A percentile compares a stretch with the other conserved stretches of the same genome.
These are phyloP conservation scores for Echinarachnius parma DNA, from an alignment of 53 echinoderm and acorn worm species.

Conservation along the genomic window DNA sequence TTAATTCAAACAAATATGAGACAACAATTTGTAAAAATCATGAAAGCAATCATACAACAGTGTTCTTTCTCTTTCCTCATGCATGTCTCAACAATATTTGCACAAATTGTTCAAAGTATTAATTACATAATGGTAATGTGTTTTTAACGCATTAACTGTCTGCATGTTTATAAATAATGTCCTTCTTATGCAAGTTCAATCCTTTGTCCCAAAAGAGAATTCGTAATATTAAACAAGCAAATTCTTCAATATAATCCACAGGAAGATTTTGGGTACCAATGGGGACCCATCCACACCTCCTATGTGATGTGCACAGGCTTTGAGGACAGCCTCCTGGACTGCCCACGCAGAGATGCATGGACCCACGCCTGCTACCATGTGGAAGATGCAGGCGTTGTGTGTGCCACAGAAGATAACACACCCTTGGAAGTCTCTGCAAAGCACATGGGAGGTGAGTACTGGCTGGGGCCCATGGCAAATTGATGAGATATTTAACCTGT, in stretches of 20 bases:
- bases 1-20: too few relatives aligned
- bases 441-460: conserved; percentile 11
- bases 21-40: too few relatives aligned
- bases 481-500: too few relatives aligned
- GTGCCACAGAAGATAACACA: conserved; percentile 3
- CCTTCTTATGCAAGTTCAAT: too few relatives aligned
- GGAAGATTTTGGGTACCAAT: conserved; percentile 28
- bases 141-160: too few relatives aligned
- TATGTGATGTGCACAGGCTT: conserved; percentile 24
- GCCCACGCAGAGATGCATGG: conserved; percentile 19
- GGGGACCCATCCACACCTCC: conserved; percentile 29
- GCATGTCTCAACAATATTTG: too few relatives aligned
- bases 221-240: neutral
- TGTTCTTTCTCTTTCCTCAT: too few relatives aligned
- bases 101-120: too few relatives aligned
- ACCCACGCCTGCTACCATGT: conserved; percentile 27
- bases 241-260: neutral
- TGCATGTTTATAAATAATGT: too few relatives aligned
- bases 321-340: conserved; percentile 8
- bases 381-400: conserved; percentile 31
- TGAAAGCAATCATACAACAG: too few relatives aligned
- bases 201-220: neutral
- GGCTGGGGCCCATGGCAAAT: too few relatives aligned
- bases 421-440: conserved; percentile 9
- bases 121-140: too few relatives aligned